phyloP scores from a whole-genome alignment of 2,888 invertebrate species.

The Amblyteles armatorius region DNA sequence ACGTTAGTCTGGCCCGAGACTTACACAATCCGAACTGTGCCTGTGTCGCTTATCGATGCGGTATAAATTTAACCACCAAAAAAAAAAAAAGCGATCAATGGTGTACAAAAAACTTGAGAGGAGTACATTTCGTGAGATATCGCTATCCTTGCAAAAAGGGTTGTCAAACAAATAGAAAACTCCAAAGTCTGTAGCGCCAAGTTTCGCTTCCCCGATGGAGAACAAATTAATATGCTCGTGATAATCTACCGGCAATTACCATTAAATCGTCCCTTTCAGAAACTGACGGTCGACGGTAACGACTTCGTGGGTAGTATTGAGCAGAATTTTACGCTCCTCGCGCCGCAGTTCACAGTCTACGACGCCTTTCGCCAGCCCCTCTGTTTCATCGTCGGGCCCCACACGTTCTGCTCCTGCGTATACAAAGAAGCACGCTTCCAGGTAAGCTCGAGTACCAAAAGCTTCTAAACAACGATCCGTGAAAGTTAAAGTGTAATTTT shows the following conservation, averaged over 20 bases:
- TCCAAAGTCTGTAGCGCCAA: not conserved
- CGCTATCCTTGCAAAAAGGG: no score
- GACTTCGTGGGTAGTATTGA: conserved; percentile 90
- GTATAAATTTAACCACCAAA: not conserved
- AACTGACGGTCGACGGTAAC: conserved; percentile 74
- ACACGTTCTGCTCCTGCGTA: conserved; percentile 87
- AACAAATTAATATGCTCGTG: no score
- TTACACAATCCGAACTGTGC: not conserved
- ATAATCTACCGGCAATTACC: not conserved
- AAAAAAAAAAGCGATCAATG: no score
- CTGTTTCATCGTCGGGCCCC: conserved; percentile 91
- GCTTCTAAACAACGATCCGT: no score
- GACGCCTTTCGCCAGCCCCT: conserved; percentile 88
- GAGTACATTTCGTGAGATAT: no score
- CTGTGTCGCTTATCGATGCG: no score
- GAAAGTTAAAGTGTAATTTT: no score
- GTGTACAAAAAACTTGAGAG: no score
- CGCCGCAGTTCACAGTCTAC: conserved; percentile 89
- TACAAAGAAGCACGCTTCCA: conserved; percentile 88
- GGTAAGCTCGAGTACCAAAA: conserved; percentile 79
- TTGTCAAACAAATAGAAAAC: no score
- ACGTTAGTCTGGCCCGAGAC: conserved; percentile 69
- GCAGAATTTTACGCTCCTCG: conserved; percentile 89
- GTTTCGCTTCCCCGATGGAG: not conserved
- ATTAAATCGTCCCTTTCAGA: conserved; percentile 69